Evolutionary conservation across 2,888 invertebrate genomes (phyloP), one percentile per base, ranked within the genome.

Genomic region (Tenthredo scrophulariae): DNA sequence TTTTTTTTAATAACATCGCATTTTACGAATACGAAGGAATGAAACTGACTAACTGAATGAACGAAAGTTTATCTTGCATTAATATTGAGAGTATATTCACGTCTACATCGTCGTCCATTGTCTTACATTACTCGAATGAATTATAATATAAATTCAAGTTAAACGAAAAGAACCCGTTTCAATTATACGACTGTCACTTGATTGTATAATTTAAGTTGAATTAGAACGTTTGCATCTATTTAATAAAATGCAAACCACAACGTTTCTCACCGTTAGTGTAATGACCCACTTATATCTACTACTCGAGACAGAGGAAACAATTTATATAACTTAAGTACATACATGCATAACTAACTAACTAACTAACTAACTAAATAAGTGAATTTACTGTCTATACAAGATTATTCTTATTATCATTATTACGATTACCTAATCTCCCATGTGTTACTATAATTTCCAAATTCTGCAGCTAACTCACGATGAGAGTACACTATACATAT

Each of bases 211-310:
- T 72, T 40, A 72, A n/a, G 72, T 72, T 72, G 2, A 72, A 72
- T 43, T 26, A 75, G 43, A 75, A 46, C 75, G 75, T 75, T 43
- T 75, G 75, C 75, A 75, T 75, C 75, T 43, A 22, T 75, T 75
- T 75, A 75, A 75, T 75, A 75, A 75, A 75, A 62, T 75, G 46
- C 43, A 46, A 26, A 40, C 15, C 26, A 22, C 15, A n/a, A 26
- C 13, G n/a, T 29, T 26, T n/a, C 10, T 26, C 75, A 67, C 18
- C 33, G 70, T 67, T 22, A 67, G 15, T 18, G 29, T 15, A 26
- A 29, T 67, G 33, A 26, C 33, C 67, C 33, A 67, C 67, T 67
- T 70, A 70, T 37, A 2, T 33, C 7, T 70, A 67, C 18, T n/a
- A 58, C 22, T 22, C 29, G 15, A 29, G 67, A 29, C 67, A 67